Percentiles rank a stretch among this genome's conserved stretches.
Evolutionary conservation across 2,888 invertebrate species (phyloP).

Genomic region (Dromius quadrimaculatus): DNA sequence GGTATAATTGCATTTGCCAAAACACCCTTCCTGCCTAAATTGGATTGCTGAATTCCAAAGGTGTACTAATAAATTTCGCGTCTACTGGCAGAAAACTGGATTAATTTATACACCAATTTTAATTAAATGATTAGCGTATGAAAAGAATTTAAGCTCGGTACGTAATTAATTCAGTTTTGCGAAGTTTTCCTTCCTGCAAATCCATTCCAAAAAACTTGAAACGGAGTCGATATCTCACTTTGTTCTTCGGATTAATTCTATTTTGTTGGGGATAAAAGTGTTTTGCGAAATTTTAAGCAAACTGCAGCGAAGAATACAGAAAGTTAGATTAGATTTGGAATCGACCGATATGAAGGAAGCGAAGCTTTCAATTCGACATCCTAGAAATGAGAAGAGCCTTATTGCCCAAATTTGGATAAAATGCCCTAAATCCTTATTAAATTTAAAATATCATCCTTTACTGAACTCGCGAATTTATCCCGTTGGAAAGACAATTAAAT

Average conservation of each 20-base stretch:
- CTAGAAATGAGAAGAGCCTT: no score
- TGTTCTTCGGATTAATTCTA: slow-evolving; percentile 44
- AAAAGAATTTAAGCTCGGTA: slow-evolving; percentile 60
- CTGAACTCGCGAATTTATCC: no score
- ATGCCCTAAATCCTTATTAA: no score
- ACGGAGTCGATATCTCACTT: slow-evolving; percentile 48
- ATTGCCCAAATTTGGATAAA: no score
- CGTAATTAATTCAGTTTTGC: slow-evolving; percentile 59
- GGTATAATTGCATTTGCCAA: slow-evolving; percentile 43
- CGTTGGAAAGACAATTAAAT: slow-evolving; percentile 40
- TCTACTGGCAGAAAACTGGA: slow-evolving; percentile 58
- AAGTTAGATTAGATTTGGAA: slow-evolving; percentile 36
- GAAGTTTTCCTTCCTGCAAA: slow-evolving; percentile 52
- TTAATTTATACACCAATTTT: slow-evolving; percentile 62
- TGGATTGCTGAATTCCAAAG: slow-evolving; percentile 32
- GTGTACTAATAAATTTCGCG: slow-evolving; percentile 58
- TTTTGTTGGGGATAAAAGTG: slow-evolving; percentile 45
- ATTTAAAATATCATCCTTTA: no score
- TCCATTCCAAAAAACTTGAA: slow-evolving; percentile 44
- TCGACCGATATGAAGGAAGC: neutral
- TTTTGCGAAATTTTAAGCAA: slow-evolving; percentile 48
- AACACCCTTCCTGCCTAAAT: neutral
- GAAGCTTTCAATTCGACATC: no score
- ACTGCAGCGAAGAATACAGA: slow-evolving; percentile 41
- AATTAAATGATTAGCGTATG: slow-evolving; percentile 62